Evolutionary conservation across 2,888 invertebrate species (phyloP).

Genomic region (Tetranychus piercei): DNA sequence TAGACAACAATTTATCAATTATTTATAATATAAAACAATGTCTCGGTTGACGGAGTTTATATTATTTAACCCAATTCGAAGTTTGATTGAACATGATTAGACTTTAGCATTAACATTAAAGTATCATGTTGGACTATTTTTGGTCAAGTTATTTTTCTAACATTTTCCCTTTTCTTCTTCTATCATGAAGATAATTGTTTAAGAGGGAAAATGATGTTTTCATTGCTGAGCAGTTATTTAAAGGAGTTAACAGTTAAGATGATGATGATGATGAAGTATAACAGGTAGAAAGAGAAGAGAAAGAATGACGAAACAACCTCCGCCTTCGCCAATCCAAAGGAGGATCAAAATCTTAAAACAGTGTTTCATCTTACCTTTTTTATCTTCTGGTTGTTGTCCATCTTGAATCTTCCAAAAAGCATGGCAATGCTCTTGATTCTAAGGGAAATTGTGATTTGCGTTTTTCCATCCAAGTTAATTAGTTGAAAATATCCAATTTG

Average conservation of each 20-base stretch:
- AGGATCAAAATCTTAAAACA: neutral
- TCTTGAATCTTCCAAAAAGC: neutral
- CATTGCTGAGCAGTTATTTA: neutral
- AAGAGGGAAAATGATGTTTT: neutral
- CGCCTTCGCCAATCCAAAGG: neutral
- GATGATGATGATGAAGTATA: neutral
- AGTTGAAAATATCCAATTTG: no score
- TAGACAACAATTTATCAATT: no score
- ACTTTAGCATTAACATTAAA: no score
- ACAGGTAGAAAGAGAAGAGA: neutral
- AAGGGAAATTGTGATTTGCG: no score
- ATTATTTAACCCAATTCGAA: no score
- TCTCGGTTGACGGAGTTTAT: no score
- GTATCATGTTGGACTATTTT: neutral
- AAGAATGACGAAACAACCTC: neutral
- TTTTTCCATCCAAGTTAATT: no score
- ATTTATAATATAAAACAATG: no score
- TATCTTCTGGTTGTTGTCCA: neutral
- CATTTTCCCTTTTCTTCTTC: neutral
- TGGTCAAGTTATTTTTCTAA: neutral
- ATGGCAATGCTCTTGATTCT: no score
- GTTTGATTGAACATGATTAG: no score
- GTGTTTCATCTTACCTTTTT: neutral
- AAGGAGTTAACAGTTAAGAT: neutral
- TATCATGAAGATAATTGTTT: neutral